phyloP scores from a whole-genome alignment of 2,113 vertebrate genomes.

The Indicator maculatus region DNA sequence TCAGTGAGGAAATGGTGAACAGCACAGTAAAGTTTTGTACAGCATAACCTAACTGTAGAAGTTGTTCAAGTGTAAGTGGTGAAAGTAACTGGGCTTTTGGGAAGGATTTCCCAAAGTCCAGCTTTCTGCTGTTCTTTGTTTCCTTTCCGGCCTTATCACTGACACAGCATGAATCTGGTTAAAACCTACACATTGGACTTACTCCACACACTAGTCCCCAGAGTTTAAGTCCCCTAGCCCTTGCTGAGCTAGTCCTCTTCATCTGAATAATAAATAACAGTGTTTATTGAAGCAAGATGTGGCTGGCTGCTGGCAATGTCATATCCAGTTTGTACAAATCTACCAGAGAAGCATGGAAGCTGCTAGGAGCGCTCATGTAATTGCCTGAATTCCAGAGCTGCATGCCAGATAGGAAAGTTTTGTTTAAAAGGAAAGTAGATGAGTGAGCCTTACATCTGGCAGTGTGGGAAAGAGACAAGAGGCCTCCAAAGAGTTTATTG shows the following conservation, averaged over 20 bases:
- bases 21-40: not conserved
- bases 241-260: not conserved
- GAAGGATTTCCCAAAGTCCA: not conserved
- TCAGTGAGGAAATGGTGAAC: not conserved
- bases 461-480: not conserved
- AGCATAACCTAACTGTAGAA: not conserved
- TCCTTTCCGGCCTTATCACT: not conserved
- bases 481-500: not conserved
- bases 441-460: not conserved
- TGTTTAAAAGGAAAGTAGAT: not conserved
- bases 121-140: not conserved
- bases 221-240: not conserved
- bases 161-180: not conserved
- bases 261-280: constrained; percentile 14
- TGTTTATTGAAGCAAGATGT: constrained; percentile 39
- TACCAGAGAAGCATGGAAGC: constrained; percentile 11
- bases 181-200: not conserved
- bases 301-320: constrained; percentile 45
- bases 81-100: not conserved
- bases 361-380: constrained; percentile 19
- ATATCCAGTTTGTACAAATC: constrained; percentile 34
- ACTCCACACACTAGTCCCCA: not conserved
- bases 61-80: not conserved
- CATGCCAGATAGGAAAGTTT: not conserved
- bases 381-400: constrained; percentile 18